Evolutionary conservation across 2,888 invertebrate genomes (phyloP).

Genomic region (Xestobium rufovillosum): DNA sequence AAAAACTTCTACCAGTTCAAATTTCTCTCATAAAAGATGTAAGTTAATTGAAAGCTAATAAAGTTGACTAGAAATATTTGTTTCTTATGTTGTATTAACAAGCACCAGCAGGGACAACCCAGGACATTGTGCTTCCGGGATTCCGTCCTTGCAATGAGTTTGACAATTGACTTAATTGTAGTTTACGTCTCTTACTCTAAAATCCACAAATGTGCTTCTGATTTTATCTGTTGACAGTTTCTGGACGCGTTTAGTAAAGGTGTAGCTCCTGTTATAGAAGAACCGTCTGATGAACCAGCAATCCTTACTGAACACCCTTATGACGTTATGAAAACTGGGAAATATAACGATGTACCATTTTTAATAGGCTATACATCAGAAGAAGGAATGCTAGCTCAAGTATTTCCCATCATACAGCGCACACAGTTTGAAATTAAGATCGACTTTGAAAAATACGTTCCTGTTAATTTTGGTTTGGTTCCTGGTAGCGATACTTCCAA

Average conservation of each 20-base stretch:
- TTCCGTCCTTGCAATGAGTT: too few species aligned
- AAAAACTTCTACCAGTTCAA: constrained; percentile 26
- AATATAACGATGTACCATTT: constrained; percentile 36
- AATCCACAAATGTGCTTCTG: too few species aligned
- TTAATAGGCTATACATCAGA: constrained; percentile 37
- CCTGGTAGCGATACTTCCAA: constrained; percentile 26
- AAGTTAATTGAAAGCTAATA: too few species aligned
- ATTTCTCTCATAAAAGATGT: constrained; percentile 28
- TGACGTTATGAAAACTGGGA: constrained; percentile 32
- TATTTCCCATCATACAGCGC: constrained; percentile 23
- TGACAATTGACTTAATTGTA: too few species aligned
- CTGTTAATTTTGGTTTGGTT: constrained; percentile 27
- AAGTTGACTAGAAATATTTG: too few species aligned
- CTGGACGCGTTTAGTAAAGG: too few species aligned
- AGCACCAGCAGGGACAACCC: too few species aligned
- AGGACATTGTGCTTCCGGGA: too few species aligned
- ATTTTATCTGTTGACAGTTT: background rate
- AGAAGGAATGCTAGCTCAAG: constrained; percentile 37
- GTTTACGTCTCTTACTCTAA: too few species aligned
- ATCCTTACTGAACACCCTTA: constrained; percentile 34
- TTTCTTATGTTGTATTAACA: too few species aligned
- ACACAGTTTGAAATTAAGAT: constrained; percentile 18
- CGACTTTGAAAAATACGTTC: constrained; percentile 29
- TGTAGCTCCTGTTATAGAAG: constrained; percentile 29
- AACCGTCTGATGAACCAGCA: constrained; percentile 25